These are phyloP conservation scores for Allolobophora icterica DNA, from an alignment of 2,888 invertebrate genomes.

Conservation along the genomic window DNA sequence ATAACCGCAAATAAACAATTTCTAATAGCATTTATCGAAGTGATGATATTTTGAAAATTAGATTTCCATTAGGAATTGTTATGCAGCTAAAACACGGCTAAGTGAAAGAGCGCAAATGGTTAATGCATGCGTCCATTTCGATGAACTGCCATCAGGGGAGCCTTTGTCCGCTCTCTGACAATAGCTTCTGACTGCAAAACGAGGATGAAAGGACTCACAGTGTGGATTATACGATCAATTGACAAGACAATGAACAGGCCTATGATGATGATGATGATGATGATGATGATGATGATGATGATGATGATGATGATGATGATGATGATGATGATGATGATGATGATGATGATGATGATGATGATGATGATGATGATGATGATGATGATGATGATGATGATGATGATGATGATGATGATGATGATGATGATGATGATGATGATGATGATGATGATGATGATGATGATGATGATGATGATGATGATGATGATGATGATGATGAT, in stretches of 20 bases:
- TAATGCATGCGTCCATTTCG: background rate
- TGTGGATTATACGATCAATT: background rate
- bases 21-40: background rate
- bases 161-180: background rate
- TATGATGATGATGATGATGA: slow-evolving; percentile 22
- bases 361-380: slow-evolving; percentile 19
- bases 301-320: background rate
- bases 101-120: background rate
- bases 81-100: background rate
- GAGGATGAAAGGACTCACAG: background rate
- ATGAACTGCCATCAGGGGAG: background rate
- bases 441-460: slow-evolving; percentile 33
- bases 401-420: slow-evolving; percentile 31
- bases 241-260: background rate
- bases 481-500: no score
- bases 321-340: slow-evolving; percentile 20
- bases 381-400: slow-evolving; percentile 24
- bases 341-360: background rate
- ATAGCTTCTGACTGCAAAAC: background rate
- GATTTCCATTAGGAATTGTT: background rate
- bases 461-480: background rate
- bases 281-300: background rate
- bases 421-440: slow-evolving; percentile 34
- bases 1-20: background rate
- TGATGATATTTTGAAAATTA: background rate